Base-by-base conservation (phyloP, 1,140 invertebrate genomes). In the Phthorimaea operculella region DNA sequence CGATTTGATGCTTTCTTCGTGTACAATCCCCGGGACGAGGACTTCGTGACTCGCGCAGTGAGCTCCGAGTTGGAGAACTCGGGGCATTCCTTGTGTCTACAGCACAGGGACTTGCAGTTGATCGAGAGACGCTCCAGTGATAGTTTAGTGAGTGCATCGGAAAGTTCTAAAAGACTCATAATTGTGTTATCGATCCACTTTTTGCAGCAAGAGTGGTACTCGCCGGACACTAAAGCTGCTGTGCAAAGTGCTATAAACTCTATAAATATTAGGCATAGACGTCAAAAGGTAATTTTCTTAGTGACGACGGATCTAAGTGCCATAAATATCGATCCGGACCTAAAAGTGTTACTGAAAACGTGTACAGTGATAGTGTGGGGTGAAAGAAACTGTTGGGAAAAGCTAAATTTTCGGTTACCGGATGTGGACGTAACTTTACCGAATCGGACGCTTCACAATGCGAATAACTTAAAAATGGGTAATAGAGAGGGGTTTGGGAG, bases 331-430 rank as follows among this genome's bases (percentile, higher is more conserved):
- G 94, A 96, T 73, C 90, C 93, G 11, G 94, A 96, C 70, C 82
- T 96, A 42, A 90, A 94, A 72, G 88, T 94, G 42, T 90, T 95
- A 53, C 87, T 96, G 11, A 92, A 94, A 72, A 94, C 92, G 56
- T 94, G 92, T 87, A 93, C 93, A 39, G 92, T 93, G 59, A 92
- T 96, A 21, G 88, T 92, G 70, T 95, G 93, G 93, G 92, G 93
- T 52, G 94, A 95, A 67, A 92, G 91, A 66, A 89, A 92, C 68
- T 96, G 96, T 87, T 95, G 94, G 94, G 93, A 95, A 69, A 96
- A 96, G 83, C 87, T 97, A 63, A 90, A 92, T 69, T 96, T 93
- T 87, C 91, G 93, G 54, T 92, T 97, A 90, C 95, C 95, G 16
- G 93, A 96, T 76, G 87, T 83, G 72, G 85, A 82, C 66, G 74